These are phyloP conservation scores for Drosophila pachea DNA, from an alignment of 1,140 invertebrate genomes.

Conservation along the genomic window DNA sequence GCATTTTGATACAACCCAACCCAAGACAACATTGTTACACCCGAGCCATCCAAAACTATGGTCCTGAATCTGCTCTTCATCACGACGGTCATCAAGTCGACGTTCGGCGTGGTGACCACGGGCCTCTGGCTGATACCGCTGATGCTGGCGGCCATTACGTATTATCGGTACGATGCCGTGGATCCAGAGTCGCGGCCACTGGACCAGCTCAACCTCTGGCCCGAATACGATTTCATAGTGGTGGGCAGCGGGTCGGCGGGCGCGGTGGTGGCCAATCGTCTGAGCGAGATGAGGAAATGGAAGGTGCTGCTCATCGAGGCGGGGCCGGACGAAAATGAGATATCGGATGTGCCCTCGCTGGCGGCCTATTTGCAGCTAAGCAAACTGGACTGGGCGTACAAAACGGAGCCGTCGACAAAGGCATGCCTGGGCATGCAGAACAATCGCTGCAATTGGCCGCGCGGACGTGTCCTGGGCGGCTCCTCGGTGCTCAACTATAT, in stretches of 20 bases:
- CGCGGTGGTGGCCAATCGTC: conserved; percentile 92
- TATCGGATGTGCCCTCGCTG: conserved; percentile 92
- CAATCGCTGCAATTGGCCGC: conserved; percentile 89
- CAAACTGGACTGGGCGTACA: conserved; percentile 94
- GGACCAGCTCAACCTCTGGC: conserved; percentile 80
- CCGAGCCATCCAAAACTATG: no score
- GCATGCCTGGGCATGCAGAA: conserved; percentile 89
- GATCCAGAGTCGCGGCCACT: conserved; percentile 88
- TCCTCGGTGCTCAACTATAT: conserved; percentile 96
- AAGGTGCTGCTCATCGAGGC: conserved; percentile 93
- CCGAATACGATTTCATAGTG: conserved; percentile 91
- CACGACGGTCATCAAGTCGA: conserved; percentile 86
- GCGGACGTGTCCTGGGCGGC: conserved; percentile 92
- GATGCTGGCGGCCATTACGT: conserved; percentile 88
- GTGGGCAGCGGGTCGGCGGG: conserved; percentile 90
- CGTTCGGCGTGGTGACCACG: conserved; percentile 85
- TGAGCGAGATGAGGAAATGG: conserved; percentile 90
- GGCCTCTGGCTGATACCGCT: conserved; percentile 90
- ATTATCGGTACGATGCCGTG: conserved; percentile 88
- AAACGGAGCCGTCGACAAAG: conserved; percentile 91
- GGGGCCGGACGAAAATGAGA: conserved; percentile 94
- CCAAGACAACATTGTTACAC: no score
- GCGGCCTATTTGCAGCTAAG: conserved; percentile 92
- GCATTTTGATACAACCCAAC: no score
- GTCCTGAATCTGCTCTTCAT: conserved; percentile 84